Evolutionary conservation across 2,797 vertebrate species (phyloP), one percentile per base, ranked within the genome.

Genomic region (Sardinella longiceps): DNA sequence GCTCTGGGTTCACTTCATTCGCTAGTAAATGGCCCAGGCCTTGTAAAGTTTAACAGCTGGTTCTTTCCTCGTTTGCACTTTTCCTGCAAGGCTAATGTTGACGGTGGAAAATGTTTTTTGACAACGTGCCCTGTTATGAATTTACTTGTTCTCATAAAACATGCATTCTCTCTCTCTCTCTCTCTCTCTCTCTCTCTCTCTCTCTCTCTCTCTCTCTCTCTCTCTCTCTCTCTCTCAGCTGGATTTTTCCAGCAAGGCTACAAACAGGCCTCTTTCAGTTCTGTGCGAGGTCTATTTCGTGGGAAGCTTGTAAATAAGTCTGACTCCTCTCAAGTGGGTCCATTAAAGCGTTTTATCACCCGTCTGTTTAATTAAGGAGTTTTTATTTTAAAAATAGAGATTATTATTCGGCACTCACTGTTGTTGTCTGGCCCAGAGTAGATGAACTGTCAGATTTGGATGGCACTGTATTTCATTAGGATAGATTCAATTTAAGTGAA

Each of bases 1-100:
- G 89, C 90, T 90, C 37, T 88, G 88, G 92, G 89, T 90, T 91
- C 85, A 51, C 80, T 85, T 85, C 50, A 70, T 84, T 86, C 83
- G 86, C 90, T 86, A 90, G 92, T 91, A 91, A 91, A 92, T 90
- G 87, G 88, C 88, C 88, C 86, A 85, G 88, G 87, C 87, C 90
- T 92, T 86, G 86, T 94, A 91, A 94, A 92, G 88, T 90, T 91
- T 88, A 91, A 91, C 90, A 93, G 92, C 91, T 93, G 91, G 89
- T 93, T 92, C 85, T 86, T 90, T 92, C 90, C 92, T 91, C 90
- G 90, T 92, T 91, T 92, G 87, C 89, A 89, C 90, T 93, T 92
- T 89, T 77, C 89, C 90, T 90, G 84, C 81, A 12, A 84, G 88
- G 90, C 88, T 92, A 85, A 87, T 89, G 88, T 90, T 89, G 88